Percentiles rank a stretch among this genome's conserved stretches.
These are phyloP conservation scores for Zygothrica quintamaculata DNA, from an alignment of 2,888 invertebrate genomes.

Conservation along the genomic window DNA sequence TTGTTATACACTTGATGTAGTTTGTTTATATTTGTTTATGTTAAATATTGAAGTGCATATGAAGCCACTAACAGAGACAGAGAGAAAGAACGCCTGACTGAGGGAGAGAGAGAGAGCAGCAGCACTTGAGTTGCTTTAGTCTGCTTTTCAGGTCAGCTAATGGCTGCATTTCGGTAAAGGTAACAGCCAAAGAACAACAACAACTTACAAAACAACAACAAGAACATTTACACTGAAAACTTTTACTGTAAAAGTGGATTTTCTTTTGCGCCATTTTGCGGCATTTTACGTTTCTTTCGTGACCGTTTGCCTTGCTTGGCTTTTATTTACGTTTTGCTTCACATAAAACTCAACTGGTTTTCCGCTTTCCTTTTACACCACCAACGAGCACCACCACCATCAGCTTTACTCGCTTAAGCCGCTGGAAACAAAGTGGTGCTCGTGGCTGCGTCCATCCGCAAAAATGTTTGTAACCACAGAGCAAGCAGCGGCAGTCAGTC, in stretches of 20 bases:
- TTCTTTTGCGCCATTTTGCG: constrained; percentile 76
- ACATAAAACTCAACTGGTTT: constrained; percentile 60
- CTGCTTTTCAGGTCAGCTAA: constrained; percentile 71
- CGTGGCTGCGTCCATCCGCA: constrained; percentile 73
- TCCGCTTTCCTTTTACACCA: neutral
- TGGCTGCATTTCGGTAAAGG: constrained; percentile 67
- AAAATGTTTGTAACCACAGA: constrained; percentile 69
- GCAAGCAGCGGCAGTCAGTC: constrained; percentile 40
- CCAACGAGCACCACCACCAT: constrained; percentile 2
- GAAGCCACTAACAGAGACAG: constrained; percentile 56
- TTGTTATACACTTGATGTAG: constrained; percentile 62
- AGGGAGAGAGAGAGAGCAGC: too few relatives aligned
- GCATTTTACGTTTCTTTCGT: constrained; percentile 72
- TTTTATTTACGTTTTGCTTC: constrained; percentile 66
- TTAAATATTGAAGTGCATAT: constrained; percentile 72
- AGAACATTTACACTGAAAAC: constrained; percentile 48
- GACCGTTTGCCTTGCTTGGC: constrained; percentile 48
- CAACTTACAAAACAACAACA: constrained; percentile 19
- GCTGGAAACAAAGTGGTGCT: constrained; percentile 70
- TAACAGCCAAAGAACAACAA: constrained; percentile 23
- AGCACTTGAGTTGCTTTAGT: constrained; percentile 49
- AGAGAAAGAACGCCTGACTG: too few relatives aligned
- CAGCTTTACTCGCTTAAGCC: constrained; percentile 24
- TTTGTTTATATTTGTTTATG: constrained; percentile 73
- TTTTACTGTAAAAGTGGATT: constrained; percentile 75